Percentiles rank a stretch among this genome's conserved stretches.
Conservation (phyloP, 1,140 invertebrate genomes). For the Drosophila burlai region DNA sequence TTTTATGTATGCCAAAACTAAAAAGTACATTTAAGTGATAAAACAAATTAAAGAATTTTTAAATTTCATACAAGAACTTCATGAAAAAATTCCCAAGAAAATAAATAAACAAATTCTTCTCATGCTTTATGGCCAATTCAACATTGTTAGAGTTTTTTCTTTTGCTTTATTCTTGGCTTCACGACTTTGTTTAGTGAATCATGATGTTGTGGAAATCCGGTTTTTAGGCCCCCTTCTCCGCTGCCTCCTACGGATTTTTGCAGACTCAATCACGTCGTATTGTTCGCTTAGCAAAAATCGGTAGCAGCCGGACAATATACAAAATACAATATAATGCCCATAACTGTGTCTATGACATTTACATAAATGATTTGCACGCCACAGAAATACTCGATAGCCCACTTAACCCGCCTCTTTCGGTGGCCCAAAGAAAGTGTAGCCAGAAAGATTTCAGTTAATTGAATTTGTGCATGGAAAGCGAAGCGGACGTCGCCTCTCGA, state of each 20-base stretch:
- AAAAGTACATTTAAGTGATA: not conserved
- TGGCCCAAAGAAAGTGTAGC: constrained; percentile 48
- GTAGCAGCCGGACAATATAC: constrained; percentile 40
- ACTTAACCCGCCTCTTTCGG: constrained; percentile 26
- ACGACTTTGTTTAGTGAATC: constrained; percentile 40
- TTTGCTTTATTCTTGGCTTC: constrained; percentile 23
- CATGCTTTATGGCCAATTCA: constrained; percentile 31
- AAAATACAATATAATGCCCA: constrained; percentile 26
- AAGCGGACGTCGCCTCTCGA: constrained; percentile 32
- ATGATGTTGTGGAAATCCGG: constrained; percentile 34
- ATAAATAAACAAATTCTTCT: constrained; percentile 31
- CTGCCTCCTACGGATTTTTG: constrained; percentile 18
- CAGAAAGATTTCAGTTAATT: constrained; percentile 57
- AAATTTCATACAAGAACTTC: not conserved
- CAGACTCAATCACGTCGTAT: constrained; percentile 49
- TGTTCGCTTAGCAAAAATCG: constrained; percentile 43
- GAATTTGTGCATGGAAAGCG: constrained; percentile 53
- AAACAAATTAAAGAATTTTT: not conserved
- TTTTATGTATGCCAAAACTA: constrained; percentile 2
- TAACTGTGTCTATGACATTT: constrained; percentile 44
- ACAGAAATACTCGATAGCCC: constrained; percentile 43
- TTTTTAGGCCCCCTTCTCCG: constrained; percentile 13
- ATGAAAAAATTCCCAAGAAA: constrained; percentile 9
- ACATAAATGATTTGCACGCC: constrained; percentile 69
- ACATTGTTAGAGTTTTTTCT: constrained; percentile 16